Evolutionary conservation across 2,888 invertebrate species (phyloP).

Genomic region (Homarus gammarus): DNA sequence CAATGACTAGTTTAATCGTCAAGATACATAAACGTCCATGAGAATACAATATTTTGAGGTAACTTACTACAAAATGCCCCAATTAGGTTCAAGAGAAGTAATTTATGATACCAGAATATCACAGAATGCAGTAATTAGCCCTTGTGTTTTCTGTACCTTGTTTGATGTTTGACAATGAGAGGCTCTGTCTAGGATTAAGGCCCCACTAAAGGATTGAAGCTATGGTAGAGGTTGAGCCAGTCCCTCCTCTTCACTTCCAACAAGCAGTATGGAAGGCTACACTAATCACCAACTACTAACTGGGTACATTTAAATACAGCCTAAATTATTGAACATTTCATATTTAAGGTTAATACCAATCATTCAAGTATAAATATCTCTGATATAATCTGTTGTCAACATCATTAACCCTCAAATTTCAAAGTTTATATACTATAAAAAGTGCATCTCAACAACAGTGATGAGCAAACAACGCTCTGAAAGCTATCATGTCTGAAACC

Average conservation of each 20-base stretch:
- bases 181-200: conserved; percentile 55
- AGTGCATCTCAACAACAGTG: conserved; percentile 65
- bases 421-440: conserved; percentile 52
- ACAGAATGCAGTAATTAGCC: conserved; percentile 20
- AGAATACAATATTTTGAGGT: no score
- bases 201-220: conserved; percentile 53
- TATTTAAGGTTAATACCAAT: conserved; percentile 26
- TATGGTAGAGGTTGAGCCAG: background rate
- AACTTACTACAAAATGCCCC: no score
- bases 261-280: conserved; percentile 1
- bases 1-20: no score
- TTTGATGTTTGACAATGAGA: background rate
- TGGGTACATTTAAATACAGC: conserved; percentile 43
- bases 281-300: conserved; percentile 8
- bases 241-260: background rate
- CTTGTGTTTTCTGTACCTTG: conserved; percentile 27
- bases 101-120: conserved; percentile 8
- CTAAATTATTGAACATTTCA: conserved; percentile 3
- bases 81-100: no score
- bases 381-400: conserved; percentile 17
- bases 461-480: conserved; percentile 38
- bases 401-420: conserved; percentile 38
- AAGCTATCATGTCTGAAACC: conserved; percentile 1
- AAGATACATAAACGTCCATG: no score
- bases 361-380: conserved; percentile 26